These are phyloP conservation scores for Isurus oxyrinchus DNA, from an alignment of 2,113 vertebrate species.

Conservation along the genomic window DNA sequence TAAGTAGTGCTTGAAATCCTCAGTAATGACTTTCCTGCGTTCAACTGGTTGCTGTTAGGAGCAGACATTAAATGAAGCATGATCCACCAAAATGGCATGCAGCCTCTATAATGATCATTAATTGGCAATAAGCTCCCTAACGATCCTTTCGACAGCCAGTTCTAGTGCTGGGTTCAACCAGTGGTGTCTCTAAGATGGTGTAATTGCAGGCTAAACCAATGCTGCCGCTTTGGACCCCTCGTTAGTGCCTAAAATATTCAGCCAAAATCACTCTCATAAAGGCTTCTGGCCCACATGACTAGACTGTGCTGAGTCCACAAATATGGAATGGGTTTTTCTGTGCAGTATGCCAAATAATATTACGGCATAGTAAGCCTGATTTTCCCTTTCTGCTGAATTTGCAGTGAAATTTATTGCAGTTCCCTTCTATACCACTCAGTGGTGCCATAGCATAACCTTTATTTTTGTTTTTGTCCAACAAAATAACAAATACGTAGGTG, in stretches of 20 bases:
- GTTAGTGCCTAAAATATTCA: background rate
- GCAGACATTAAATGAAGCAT: background rate
- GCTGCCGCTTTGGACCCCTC: background rate
- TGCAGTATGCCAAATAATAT: background rate
- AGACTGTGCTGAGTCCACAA: background rate
- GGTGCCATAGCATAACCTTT: background rate
- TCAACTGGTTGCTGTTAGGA: background rate
- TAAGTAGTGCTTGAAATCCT: background rate
- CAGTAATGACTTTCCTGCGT: background rate
- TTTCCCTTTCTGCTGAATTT: background rate
- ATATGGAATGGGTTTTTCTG: background rate
- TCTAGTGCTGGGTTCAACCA: background rate
- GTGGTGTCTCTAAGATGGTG: background rate
- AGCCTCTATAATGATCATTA: background rate
- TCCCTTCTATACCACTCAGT: constrained; percentile 19
- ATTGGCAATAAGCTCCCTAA: background rate
- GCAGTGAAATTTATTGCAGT: background rate
- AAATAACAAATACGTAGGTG: background rate
- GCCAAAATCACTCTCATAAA: background rate
- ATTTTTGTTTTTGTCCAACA: background rate
- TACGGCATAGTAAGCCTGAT: background rate
- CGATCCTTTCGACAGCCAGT: background rate
- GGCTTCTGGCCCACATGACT: background rate
- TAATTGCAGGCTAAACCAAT: background rate
- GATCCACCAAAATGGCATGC: background rate